Conservation (phyloP, 2,797 vertebrate genomes). For the Monodelphis domestica region DNA sequence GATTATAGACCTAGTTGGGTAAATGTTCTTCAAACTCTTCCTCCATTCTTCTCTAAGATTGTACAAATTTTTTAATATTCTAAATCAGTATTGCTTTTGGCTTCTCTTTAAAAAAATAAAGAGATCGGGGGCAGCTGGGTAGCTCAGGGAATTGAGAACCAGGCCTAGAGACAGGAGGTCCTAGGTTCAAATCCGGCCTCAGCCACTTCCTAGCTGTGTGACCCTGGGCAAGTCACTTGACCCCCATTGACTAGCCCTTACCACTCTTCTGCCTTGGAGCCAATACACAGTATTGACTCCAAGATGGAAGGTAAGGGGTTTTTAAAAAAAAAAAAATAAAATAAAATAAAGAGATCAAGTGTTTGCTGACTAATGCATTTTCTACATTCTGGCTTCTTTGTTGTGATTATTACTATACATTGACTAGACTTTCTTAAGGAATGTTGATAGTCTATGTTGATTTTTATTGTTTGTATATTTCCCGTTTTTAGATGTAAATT, state of each 20-base stretch:
- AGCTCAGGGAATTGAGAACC: too few species aligned
- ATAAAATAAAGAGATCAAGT: not conserved
- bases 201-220: too few species aligned
- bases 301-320: too few species aligned
- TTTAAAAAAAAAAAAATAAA: too few species aligned
- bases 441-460: not conserved
- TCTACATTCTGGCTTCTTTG: not conserved
- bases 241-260: too few species aligned
- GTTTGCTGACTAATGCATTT: not conserved
- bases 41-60: not conserved
- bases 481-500: not conserved
- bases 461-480: not conserved
- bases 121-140: too few species aligned
- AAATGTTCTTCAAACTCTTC: not conserved
- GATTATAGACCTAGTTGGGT: not conserved
- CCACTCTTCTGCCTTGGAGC: too few species aligned
- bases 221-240: too few species aligned
- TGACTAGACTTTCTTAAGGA: not conserved
- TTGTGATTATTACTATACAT: not conserved
- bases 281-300: too few species aligned
- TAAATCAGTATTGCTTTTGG: not conserved
- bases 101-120: not conserved
- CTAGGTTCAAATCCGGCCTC: too few species aligned
- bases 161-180: too few species aligned
- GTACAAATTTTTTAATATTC: not conserved